Evolutionary conservation across 2,888 invertebrate genomes (phyloP).

Genomic region (Alentia gelatinosa): DNA sequence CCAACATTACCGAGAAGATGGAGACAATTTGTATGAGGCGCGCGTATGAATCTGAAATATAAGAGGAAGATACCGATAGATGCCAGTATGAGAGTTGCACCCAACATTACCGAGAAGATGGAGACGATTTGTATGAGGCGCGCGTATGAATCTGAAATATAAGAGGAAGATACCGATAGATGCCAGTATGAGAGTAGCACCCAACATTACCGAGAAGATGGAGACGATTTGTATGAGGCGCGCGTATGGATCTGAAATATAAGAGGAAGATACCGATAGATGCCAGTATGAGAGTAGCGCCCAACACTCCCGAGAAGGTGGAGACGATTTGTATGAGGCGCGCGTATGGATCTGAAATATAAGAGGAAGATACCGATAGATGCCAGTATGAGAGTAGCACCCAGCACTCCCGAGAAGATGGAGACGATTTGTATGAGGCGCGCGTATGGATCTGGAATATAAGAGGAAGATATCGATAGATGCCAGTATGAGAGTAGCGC

Average conservation of each 20-base stretch:
- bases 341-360: neutral
- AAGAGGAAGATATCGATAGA: neutral
- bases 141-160: constrained; percentile 12
- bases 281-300: neutral
- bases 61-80: neutral
- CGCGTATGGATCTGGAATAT: neutral
- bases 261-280: neutral
- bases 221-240: neutral
- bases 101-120: neutral
- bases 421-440: neutral
- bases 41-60: constrained; percentile 12
- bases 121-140: neutral
- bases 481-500: neutral
- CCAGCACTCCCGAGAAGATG: neutral
- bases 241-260: constrained; percentile 19
- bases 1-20: neutral
- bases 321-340: neutral
- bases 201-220: neutral
- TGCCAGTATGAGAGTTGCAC: neutral
- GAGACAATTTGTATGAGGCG: neutral
- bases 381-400: neutral
- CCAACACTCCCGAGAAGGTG: neutral
- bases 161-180: neutral
- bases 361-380: neutral
- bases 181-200: neutral